These are phyloP conservation scores for Macropodus opercularis DNA, from an alignment of 2,797 vertebrate genomes.

Conservation along the genomic window DNA sequence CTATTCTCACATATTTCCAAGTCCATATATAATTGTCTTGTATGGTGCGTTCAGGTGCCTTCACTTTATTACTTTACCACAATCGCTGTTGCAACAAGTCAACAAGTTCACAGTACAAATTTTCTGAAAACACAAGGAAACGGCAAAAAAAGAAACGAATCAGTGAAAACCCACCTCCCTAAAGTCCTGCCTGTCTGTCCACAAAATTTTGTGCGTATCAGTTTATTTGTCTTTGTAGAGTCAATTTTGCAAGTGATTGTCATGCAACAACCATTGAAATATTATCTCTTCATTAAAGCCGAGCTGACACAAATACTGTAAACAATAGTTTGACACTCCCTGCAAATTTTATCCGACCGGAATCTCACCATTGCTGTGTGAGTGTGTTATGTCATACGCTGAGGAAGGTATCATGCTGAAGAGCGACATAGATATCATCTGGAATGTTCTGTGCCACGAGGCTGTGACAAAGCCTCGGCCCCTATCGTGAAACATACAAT, in stretches of 20 bases:
- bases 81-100: background rate
- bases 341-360: background rate
- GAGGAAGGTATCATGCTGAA: background rate
- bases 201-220: background rate
- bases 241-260: too few relatives aligned
- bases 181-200: background rate
- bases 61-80: background rate
- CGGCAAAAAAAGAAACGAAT: background rate
- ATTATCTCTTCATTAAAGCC: background rate
- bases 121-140: background rate
- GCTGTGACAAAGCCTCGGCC: background rate
- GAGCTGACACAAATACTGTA: background rate
- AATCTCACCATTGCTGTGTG: background rate
- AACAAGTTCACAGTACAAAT: background rate
- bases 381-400: slow-evolving; percentile 18
- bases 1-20: too few relatives aligned
- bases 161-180: too few relatives aligned
- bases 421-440: slow-evolving; percentile 61
- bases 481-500: slow-evolving; percentile 16
- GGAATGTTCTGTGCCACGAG: slow-evolving; percentile 68
- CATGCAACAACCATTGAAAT: background rate
- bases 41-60: too few relatives aligned
- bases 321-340: background rate
- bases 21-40: too few relatives aligned
- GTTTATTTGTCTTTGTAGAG: background rate